phyloP scores from a whole-genome alignment of 1,140 invertebrate species.

The Sesamia nonagrioides region DNA sequence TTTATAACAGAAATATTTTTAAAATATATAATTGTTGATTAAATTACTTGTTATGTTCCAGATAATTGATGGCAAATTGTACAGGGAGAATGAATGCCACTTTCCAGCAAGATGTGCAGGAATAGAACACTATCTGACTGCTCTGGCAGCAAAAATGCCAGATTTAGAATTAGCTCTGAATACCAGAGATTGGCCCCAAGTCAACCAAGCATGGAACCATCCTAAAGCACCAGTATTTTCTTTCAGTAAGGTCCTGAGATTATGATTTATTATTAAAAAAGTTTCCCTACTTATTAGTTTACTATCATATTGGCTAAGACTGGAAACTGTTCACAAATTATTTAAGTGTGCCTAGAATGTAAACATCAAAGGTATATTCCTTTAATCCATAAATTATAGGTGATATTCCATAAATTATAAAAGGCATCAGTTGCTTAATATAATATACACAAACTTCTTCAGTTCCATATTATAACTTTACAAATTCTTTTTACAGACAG shows the following conservation, averaged over 20 bases:
- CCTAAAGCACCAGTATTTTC: slow-evolving; percentile 94
- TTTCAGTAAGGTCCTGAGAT: slow-evolving; percentile 94
- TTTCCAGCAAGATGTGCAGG: slow-evolving; percentile 97
- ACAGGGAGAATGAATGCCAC: slow-evolving; percentile 94
- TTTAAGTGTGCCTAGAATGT: too few relatives aligned
- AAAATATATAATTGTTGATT: too few relatives aligned
- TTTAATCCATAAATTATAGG: too few relatives aligned
- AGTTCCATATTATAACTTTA: not conserved
- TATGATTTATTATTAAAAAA: slow-evolving; percentile 5
- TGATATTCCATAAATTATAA: too few relatives aligned
- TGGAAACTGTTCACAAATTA: not conserved
- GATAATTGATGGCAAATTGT: slow-evolving; percentile 93
- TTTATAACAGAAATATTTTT: too few relatives aligned
- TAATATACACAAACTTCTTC: not conserved
- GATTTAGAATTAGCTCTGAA: slow-evolving; percentile 97
- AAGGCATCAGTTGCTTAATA: too few relatives aligned
- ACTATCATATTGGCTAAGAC: not conserved
- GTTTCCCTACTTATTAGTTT: too few relatives aligned
- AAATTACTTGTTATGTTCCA: slow-evolving; percentile 57
- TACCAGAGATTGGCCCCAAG: slow-evolving; percentile 97
- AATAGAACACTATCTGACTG: slow-evolving; percentile 95
- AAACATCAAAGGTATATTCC: too few relatives aligned
- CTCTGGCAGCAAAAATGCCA: slow-evolving; percentile 90
- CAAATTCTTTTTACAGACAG: slow-evolving; percentile 87
- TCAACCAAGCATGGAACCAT: slow-evolving; percentile 89